A percentile compares a stretch with the other conserved stretches of the same genome.
phyloP scores from a whole-genome alignment of 2,113 vertebrate genomes.

The Phylloscopus trochilus region DNA sequence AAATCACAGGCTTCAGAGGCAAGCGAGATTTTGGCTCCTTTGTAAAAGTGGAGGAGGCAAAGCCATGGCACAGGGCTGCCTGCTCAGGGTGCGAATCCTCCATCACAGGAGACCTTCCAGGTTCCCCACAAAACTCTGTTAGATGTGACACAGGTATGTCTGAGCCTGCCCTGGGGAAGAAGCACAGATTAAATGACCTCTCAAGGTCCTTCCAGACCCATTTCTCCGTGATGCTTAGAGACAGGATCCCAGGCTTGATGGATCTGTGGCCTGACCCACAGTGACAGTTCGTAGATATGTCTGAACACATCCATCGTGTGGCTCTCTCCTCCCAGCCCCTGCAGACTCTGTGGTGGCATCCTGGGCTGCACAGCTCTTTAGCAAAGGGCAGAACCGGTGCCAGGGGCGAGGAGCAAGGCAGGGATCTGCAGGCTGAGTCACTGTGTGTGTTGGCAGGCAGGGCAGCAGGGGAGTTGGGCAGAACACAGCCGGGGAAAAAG shows the following conservation, averaged over 20 bases:
- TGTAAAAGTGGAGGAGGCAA: neutral
- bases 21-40: neutral
- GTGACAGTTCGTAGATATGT: conserved; percentile 25
- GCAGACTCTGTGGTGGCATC: neutral
- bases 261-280: conserved; percentile 45
- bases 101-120: neutral
- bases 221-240: conserved; percentile 32
- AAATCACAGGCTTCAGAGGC: neutral
- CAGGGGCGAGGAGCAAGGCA: neutral
- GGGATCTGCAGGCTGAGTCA: neutral
- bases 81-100: neutral
- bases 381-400: conserved; percentile 19
- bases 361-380: conserved; percentile 11
- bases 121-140: neutral
- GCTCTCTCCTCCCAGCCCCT: neutral
- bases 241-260: conserved; percentile 42
- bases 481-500: neutral
- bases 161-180: neutral
- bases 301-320: conserved; percentile 12
- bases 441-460: neutral
- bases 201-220: conserved; percentile 14
- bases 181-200: conserved; percentile 36
- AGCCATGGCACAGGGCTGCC: neutral
- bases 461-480: neutral
- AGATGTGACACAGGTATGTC: conserved; percentile 2